Base-by-base conservation (phyloP, 2,797 vertebrate genomes). In the Crocidura indochinensis region DNA sequence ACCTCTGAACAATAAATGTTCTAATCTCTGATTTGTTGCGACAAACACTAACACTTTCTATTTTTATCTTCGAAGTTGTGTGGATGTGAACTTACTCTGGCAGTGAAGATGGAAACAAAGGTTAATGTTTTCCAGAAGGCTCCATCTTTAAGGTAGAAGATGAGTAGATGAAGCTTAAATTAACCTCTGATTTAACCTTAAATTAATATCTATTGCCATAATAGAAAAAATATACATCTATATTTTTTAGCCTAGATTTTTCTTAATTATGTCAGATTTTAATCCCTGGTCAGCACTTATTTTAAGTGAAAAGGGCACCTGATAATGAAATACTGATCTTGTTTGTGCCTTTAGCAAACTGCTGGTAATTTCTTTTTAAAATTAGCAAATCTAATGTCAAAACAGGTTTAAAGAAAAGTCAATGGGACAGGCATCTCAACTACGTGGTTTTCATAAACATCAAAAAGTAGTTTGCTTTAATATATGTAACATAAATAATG, bases 221-320 rank as follows among this genome's bases (percentile, higher is more conserved):
- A 94, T 96, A 69, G 11, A 4, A 46, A 12, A 73, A 38, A 47
- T 27, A 27, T 24, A 24, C 31, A 71, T 71, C 19, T 31, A 24
- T 26, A 14, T 73, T 44, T 72, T 47, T 47, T 73, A 38, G 29
- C 81, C 29, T 20, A 53, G 67, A 56, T 49, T 79, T 44, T 91
- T 77, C 84, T 85, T 49, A 74, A 85, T 44, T 67, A 67, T 67
- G 31, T 76, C 84, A 91, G 90, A 77, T 90, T 95, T 38, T 94
- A 90, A 94, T 85, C 93, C 91, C 94, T 94, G 94, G 96, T 96
- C 64, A 71, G 96, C 89, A 88, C 83, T 95, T 92, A 72, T 94
- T 96, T 95, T 96, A 97, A 97, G 94, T 97, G 94, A 96, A 97
- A 96, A 96, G 83, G 64, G 93, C 93, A 97, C 94, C 90, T 88